phyloP scores from a whole-genome alignment of 2,888 invertebrate genomes.

The Brachynemurus nebulosus region DNA sequence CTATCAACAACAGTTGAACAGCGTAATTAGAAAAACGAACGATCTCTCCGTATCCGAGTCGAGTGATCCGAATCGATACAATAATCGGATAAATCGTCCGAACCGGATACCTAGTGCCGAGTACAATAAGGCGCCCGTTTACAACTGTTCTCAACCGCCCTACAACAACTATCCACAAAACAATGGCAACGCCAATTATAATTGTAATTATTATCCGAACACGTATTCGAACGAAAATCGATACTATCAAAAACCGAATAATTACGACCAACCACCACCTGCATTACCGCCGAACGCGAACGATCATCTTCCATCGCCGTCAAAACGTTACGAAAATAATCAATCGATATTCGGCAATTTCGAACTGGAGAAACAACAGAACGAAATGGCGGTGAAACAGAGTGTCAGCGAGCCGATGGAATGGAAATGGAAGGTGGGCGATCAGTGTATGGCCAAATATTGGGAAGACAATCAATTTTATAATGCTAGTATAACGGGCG shows the following conservation, averaged over 20 bases:
- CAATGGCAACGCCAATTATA: neutral
- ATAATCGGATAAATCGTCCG: neutral
- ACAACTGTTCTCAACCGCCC: neutral
- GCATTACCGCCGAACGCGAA: neutral
- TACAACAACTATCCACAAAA: neutral
- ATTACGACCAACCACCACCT: neutral
- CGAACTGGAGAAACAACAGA: neutral
- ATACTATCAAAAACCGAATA: neutral
- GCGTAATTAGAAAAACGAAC: neutral
- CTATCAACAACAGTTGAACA: neutral
- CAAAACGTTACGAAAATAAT: neutral
- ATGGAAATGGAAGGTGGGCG: slow-evolving; percentile 62
- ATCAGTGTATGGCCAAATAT: slow-evolving; percentile 78
- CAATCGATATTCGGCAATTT: too few relatives aligned
- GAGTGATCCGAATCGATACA: neutral
- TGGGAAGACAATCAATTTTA: slow-evolving; percentile 87
- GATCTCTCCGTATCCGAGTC: neutral
- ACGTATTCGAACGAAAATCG: neutral
- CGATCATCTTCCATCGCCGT: neutral
- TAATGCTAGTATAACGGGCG: slow-evolving; percentile 66
- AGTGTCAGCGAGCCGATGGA: slow-evolving; percentile 7
- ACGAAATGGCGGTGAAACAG: neutral
- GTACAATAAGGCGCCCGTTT: neutral
- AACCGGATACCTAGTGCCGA: neutral
- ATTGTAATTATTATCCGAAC: neutral